Conservation (phyloP, 2,113 vertebrate species). For the Cygnus buccinator region DNA sequence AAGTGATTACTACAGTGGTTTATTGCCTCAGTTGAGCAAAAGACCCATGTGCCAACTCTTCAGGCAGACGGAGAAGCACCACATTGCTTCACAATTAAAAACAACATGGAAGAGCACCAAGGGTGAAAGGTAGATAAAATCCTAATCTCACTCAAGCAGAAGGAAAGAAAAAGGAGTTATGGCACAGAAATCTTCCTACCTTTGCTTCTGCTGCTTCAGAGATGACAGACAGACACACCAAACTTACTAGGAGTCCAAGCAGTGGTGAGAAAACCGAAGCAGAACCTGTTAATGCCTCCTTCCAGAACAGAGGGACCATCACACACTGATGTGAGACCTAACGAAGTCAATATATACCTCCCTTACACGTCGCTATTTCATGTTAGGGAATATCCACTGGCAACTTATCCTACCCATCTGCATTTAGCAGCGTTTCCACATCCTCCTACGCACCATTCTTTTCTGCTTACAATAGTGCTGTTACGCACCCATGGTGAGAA, state of each 20-base stretch:
- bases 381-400: not conserved
- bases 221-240: not conserved
- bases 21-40: conserved; percentile 46
- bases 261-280: not conserved
- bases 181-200: not conserved
- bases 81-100: conserved; percentile 69
- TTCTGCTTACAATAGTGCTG: not conserved
- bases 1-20: conserved; percentile 47
- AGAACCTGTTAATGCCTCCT: not conserved
- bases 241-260: not conserved
- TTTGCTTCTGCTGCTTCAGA: not conserved
- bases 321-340: not conserved
- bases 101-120: conserved; percentile 51
- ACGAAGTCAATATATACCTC: not conserved
- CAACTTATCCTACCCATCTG: not conserved
- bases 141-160: not conserved
- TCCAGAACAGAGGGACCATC: not conserved
- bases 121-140: conserved; percentile 65
- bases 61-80: conserved; percentile 44
- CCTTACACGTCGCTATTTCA: not conserved
- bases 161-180: not conserved
- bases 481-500: not conserved
- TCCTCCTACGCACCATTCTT: not conserved
- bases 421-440: not conserved
- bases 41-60: conserved; percentile 40